Evolutionary conservation across 1,140 invertebrate genomes (phyloP), one percentile per base, ranked within the genome.

Genomic region (Parasteatoda tepidariorum): DNA sequence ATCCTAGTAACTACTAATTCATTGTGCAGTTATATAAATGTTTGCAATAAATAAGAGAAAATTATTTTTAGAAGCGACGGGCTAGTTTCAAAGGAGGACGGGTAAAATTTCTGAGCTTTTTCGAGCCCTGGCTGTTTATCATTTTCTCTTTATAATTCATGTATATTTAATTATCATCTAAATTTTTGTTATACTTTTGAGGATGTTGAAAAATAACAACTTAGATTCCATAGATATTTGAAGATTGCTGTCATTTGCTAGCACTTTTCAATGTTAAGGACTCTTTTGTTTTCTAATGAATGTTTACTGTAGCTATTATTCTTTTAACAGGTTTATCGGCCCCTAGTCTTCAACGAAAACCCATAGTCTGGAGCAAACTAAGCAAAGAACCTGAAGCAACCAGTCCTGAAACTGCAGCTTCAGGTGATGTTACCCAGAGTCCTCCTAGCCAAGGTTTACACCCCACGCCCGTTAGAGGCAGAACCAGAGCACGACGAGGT

Each of bases 311-410:
- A 48, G 1, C 1, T 48, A 48, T 4, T 48, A 9, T 76, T 6
- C 48, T n/a, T 55, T n/a, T 48, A 64, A 61, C 41, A n/a, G 26
- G 22, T 31, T 15, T 61, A 34, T 18, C 34, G 22, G 22, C 4
- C 7, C 0, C 26, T 30, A 22, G 55, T 31, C 22, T 61, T 18
- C 74, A 64, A 54, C 33, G 74, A 22, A 76, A 76, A 31, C 74
- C 74, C 1, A 76, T 76, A 2, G 59, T 76, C 3, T 76, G 74
- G 74, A 76, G 48, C 11, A 61, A 76, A 54, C 11, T 64, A 13
- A 48, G 2, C 15, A 61, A 30, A 0, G 34, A 30, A 1, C 0
- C 74, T 48, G 71, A 59, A 24, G 13, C 71, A 2, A 3, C 33
- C 3, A 26, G 9, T 38, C 5, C 68, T 0, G 18, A 59, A 22